These are phyloP conservation scores for Scylla paramamosain DNA, from an alignment of 1,140 invertebrate species.

Conservation along the genomic window DNA sequence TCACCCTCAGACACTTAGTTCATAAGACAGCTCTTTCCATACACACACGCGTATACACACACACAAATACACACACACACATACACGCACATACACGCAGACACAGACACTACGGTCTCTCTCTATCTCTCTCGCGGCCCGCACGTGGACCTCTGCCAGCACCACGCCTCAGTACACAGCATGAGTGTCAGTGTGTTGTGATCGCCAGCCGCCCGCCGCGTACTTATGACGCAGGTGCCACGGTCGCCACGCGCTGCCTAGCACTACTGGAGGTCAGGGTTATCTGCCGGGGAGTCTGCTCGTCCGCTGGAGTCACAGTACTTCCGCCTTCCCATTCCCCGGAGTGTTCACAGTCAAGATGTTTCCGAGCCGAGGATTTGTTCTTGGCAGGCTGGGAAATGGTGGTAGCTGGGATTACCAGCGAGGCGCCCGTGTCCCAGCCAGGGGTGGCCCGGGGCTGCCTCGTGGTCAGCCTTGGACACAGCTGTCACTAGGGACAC, in stretches of 20 bases:
- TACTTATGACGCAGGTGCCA: neutral
- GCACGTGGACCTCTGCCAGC: neutral
- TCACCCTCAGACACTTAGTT: neutral
- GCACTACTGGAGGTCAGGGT: neutral
- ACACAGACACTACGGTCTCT: neutral
- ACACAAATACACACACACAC: conserved; percentile 1
- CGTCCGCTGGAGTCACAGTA: conserved; percentile 18
- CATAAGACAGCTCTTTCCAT: neutral
- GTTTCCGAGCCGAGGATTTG: neutral
- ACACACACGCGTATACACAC: conserved; percentile 27
- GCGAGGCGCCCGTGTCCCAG: neutral
- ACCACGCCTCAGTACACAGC: neutral
- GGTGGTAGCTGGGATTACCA: neutral
- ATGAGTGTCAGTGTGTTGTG: neutral
- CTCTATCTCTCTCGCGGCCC: neutral
- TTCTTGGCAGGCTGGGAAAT: neutral
- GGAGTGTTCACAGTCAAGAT: neutral
- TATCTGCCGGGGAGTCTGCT: neutral
- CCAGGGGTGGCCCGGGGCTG: neutral
- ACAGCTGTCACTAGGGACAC: conserved; percentile 6
- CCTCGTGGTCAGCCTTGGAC: conserved; percentile 17
- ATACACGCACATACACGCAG: neutral
- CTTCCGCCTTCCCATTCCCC: conserved; percentile 17
- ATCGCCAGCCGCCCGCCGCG: neutral
- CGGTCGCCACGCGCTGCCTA: neutral